Conservation (phyloP, 1,140 invertebrate genomes). For the Pogonus chalceus region DNA sequence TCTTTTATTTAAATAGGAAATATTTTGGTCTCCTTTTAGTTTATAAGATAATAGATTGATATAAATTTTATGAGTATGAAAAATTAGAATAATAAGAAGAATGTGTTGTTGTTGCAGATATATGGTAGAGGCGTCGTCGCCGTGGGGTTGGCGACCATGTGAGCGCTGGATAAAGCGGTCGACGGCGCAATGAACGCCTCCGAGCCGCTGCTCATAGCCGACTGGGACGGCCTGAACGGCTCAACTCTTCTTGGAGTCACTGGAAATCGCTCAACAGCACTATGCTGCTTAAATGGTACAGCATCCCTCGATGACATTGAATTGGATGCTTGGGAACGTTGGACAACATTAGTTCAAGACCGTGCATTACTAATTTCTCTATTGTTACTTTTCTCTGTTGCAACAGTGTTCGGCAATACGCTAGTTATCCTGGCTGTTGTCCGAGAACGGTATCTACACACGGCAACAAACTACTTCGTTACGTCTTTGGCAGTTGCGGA, state of each 20-base stretch:
- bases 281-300: neutral
- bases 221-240: neutral
- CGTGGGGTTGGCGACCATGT: neutral
- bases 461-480: constrained; percentile 97
- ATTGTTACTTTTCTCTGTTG: constrained; percentile 79
- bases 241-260: neutral
- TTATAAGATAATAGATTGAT: too few species aligned
- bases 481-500: constrained; percentile 95
- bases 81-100: too few species aligned
- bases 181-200: neutral
- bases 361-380: constrained; percentile 71
- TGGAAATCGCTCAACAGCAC: neutral
- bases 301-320: constrained; percentile 13
- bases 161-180: neutral
- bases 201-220: neutral
- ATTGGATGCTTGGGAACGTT: constrained; percentile 38
- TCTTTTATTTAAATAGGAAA: too few species aligned
- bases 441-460: constrained; percentile 80
- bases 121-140: too few species aligned
- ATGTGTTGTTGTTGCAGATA: too few species aligned
- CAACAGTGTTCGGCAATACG: constrained; percentile 93
- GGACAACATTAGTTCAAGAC: constrained; percentile 54
- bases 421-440: constrained; percentile 91
- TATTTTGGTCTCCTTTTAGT: too few species aligned
- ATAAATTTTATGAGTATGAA: too few species aligned